Conservation (phyloP, 2,113 vertebrate species). For the Sorex fumeus region DNA sequence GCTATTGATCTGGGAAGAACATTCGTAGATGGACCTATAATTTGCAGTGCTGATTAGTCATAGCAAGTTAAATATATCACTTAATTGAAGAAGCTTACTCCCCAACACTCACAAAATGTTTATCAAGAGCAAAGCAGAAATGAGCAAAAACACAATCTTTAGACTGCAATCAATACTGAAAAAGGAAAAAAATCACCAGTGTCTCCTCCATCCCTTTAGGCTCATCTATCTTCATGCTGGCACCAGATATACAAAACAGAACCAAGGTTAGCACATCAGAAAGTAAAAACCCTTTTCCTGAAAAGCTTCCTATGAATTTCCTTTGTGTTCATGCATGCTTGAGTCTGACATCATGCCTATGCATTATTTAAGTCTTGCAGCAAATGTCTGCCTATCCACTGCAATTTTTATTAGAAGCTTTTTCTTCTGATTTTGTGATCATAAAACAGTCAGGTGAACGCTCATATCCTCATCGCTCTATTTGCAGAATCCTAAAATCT, state of each 20-base stretch:
- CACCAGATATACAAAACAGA: conserved; percentile 5
- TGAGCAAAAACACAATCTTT: background rate
- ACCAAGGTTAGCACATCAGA: conserved; percentile 57
- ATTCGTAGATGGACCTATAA: background rate
- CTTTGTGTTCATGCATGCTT: conserved; percentile 29
- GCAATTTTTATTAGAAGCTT: background rate
- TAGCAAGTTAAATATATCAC: conserved; percentile 54
- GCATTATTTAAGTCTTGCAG: fast-evolving
- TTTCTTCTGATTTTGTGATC: background rate
- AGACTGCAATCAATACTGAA: background rate
- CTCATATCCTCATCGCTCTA: background rate
- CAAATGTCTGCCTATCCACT: background rate
- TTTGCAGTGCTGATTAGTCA: conserved; percentile 24
- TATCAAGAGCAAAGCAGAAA: background rate
- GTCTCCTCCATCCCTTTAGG: background rate
- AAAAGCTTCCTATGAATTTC: conserved; percentile 80
- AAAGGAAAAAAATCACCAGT: background rate
- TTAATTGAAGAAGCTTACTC: conserved; percentile 52
- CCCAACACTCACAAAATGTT: background rate
- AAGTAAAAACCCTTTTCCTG: conserved; percentile 85
- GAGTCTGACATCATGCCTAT: conserved; percentile 22
- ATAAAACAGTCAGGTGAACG: conserved; percentile 19
- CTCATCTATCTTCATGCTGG: background rate
- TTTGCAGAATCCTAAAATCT: conserved; percentile 1
- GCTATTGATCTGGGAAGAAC: conserved; percentile 35